Percentiles rank a stretch among this genome's conserved stretches.
Conservation (phyloP, 2,888 invertebrate species). For the Hydraecia micacea region DNA sequence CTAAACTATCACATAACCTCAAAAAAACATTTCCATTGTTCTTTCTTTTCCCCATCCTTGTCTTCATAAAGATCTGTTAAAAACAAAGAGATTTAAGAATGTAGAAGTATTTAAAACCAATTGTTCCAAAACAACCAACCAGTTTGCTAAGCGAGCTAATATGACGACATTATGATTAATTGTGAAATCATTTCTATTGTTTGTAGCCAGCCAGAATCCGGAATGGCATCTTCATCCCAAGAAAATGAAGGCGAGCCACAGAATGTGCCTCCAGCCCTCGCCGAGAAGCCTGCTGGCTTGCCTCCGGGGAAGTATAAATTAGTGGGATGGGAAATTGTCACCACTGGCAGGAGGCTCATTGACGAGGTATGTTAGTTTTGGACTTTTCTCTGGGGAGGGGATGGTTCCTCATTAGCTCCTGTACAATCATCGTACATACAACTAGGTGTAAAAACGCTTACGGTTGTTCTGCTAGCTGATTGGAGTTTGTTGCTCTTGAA, state of each 20-base stretch:
- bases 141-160: not conserved
- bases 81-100: not conserved
- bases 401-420: not conserved
- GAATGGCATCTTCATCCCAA: slow-evolving; percentile 6
- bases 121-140: not conserved
- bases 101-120: not conserved
- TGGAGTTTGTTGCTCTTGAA: not conserved
- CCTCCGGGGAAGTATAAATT: slow-evolving; percentile 93
- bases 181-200: slow-evolving; percentile 1
- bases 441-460: not conserved
- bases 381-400: not conserved
- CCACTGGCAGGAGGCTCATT: slow-evolving; percentile 94
- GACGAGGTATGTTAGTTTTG: slow-evolving; percentile 90
- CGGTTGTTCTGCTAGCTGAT: not conserved
- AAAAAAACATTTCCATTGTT: not conserved
- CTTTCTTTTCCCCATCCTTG: not conserved
- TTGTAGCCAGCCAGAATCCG: slow-evolving; percentile 4
- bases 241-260: slow-evolving; percentile 63
- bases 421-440: not conserved
- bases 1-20: not conserved
- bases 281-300: slow-evolving; percentile 88
- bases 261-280: slow-evolving; percentile 81
- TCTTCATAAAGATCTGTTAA: not conserved
- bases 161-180: not conserved
- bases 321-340: slow-evolving; percentile 95